Evolutionary conservation across 2,113 vertebrate species (phyloP), one percentile per base, ranked within the genome.

Genomic region (Lipotes vexillifer): DNA sequence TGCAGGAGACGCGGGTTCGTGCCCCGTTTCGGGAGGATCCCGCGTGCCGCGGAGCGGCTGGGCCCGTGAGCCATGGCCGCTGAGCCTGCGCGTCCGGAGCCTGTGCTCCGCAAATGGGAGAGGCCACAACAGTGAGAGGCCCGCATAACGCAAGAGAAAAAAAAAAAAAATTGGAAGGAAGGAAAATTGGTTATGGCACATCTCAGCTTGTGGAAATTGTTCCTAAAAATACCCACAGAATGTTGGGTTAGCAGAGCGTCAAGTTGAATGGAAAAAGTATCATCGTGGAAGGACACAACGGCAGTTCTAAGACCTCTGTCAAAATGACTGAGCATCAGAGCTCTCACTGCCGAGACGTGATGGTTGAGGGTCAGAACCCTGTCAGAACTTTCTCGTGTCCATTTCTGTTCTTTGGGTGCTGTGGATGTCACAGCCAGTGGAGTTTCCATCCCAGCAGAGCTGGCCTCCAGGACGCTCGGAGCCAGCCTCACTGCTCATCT

Each of bases 311-410:
- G 18, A 4, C 15, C 77, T 3, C 2, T 49, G 25, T 52, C 2
- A 0, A 14, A 49, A 21, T 1, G 3, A 15, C 3, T 12, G 55
- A 31, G 33, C 74, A 0, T 41, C 27, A 20, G 81, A 10, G 6
- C 52, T 18, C 21, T 11, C 31, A 0, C 13, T 49, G 33, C 20
- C 23, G 33, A 41, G 36, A 6, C 0, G 7, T 52, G 72, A 33
- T 10, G 13, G 18, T 14, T 8, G 38, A 17, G 38, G n/a, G 38
- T 33, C 21, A 12, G 69, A 14, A 17, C 86, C 36, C 12, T 2
- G 49, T 75, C n/a, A 13, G 20, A 29, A 15, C 75, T 65, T 65
- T 38, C 1, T 46, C 0, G 2, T 33, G 9, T 23, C 71, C 31
- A 1, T 1, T 29, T 55, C 31, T 89, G 17, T n/a, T 44, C 33